These are phyloP conservation scores for Lateolabrax maculatus DNA, from an alignment of 2,797 vertebrate species.

Conservation along the genomic window DNA sequence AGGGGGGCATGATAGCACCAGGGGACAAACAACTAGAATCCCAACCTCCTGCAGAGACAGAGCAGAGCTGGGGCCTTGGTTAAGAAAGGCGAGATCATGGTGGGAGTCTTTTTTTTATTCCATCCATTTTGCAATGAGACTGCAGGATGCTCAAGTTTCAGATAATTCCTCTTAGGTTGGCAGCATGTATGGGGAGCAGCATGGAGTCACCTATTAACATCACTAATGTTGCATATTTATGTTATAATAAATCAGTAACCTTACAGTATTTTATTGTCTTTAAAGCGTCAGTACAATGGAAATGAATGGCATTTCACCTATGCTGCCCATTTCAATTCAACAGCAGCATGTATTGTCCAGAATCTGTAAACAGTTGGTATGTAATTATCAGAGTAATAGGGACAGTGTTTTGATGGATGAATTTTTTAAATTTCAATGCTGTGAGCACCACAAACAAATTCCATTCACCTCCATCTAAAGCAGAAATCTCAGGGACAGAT, in stretches of 20 bases:
- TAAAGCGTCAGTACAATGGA: not conserved
- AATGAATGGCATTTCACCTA: not conserved
- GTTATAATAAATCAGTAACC: not conserved
- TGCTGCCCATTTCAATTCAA: constrained; percentile 24
- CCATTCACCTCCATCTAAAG: not conserved
- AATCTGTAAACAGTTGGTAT: constrained; percentile 40
- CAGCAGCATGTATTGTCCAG: constrained; percentile 20
- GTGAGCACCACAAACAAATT: not conserved
- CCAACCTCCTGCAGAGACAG: constrained; percentile 1
- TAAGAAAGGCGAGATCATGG: not conserved
- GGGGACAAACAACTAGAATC: not conserved
- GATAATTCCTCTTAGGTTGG: not conserved
- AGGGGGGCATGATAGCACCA: not conserved
- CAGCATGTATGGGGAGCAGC: not conserved
- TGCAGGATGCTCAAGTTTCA: not conserved
- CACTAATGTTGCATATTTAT: not conserved
- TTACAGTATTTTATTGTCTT: not conserved
- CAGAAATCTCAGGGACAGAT: not conserved
- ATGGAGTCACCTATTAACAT: not conserved
- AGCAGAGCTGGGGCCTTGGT: not conserved
- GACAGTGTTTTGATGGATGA: constrained; percentile 30
- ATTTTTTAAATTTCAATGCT: constrained; percentile 32
- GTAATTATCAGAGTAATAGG: constrained; percentile 20
- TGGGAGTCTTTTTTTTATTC: not conserved
- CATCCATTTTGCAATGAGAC: not conserved